Evolutionary conservation across 2,113 vertebrate genomes (phyloP).

Genomic region (Hystrix cristata): DNA sequence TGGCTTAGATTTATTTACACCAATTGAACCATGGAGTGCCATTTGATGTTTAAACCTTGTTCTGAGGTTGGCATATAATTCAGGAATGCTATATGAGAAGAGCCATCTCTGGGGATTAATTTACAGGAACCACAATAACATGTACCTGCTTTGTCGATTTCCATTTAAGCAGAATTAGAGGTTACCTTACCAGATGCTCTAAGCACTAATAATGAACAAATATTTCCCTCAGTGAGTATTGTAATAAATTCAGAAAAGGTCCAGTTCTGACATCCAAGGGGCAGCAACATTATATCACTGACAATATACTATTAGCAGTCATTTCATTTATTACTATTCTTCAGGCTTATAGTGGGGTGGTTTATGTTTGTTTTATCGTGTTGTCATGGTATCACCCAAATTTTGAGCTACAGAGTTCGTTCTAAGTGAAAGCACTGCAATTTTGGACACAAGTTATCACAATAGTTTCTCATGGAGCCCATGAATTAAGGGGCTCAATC

Average conservation of each 20-base stretch:
- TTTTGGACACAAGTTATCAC: conserved; percentile 39
- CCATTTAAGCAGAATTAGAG: conserved; percentile 78
- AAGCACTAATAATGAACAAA: conserved; percentile 57
- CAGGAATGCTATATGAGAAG: conserved; percentile 61
- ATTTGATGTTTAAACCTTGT: conserved; percentile 66
- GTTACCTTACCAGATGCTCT: conserved; percentile 72
- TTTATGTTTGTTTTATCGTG: conserved; percentile 44
- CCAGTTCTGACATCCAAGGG: conserved; percentile 68
- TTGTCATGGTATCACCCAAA: background rate
- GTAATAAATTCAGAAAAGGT: conserved; percentile 75
- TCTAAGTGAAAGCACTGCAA: background rate
- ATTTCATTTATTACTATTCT: conserved; percentile 55
- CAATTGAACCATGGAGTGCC: conserved; percentile 63
- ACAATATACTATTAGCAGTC: conserved; percentile 63
- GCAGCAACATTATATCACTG: conserved; percentile 56
- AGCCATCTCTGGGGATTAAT: conserved; percentile 53
- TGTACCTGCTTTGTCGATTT: conserved; percentile 76
- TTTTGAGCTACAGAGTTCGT: background rate
- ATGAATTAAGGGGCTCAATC: background rate
- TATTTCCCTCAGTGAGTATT: conserved; percentile 56
- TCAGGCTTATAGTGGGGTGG: background rate
- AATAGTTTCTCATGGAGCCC: background rate
- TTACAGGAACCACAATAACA: conserved; percentile 63
- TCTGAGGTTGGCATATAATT: conserved; percentile 70
- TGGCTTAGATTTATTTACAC: conserved; percentile 70